Base-by-base conservation (phyloP, 53 echinoderm and acorn worm species). In the Actinopyga echinites region DNA sequence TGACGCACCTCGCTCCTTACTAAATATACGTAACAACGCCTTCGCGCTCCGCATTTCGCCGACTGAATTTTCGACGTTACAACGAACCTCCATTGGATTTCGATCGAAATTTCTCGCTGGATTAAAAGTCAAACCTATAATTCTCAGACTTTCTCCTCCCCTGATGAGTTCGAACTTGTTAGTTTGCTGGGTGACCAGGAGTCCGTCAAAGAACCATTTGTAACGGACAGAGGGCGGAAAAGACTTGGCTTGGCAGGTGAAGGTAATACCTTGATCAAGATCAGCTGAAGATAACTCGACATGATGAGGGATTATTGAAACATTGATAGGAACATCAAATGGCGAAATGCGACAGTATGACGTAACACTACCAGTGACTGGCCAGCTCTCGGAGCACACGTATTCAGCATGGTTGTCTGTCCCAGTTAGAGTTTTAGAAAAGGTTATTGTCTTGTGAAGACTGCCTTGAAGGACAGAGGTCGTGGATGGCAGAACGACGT, bases 261-360 rank as follows among this genome's bases (percentile, higher is more conserved):
- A 87, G 17, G 82, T 84, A 19, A 82, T 78, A 15, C 69, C 66
- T 30, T 83, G 83, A 19, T 86, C 87, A 36, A 86, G 74, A n/a
- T 83, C 86, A 23, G 87, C 88, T 19, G 83, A 58, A 4, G 74
- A 52, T 74, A 74, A 37, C 9, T 74, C 74, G 17, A 83, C 81
- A 15, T 58, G 74, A 19, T 56, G 49, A 0, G 93, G 93, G 0
- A 53, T 25, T 5, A 93, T 62, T 0, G 91, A 75, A 19, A 93
- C 91, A 59, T 93, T 93, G 21, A 93, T 86, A 5, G 93, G 91
- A 37, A 93, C 86, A 66, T 93, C 93, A 37, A 93, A 91, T 0
- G 93, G 93, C 3, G 91, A 80, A 13, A 93, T 77, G 42, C 86
- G 91, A 57, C 93, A 93, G 4, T 88, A 73, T 6, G 91, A 79